Evolutionary conservation across 1,140 invertebrate species (phyloP).

Genomic region (Tribolium castaneum): DNA sequence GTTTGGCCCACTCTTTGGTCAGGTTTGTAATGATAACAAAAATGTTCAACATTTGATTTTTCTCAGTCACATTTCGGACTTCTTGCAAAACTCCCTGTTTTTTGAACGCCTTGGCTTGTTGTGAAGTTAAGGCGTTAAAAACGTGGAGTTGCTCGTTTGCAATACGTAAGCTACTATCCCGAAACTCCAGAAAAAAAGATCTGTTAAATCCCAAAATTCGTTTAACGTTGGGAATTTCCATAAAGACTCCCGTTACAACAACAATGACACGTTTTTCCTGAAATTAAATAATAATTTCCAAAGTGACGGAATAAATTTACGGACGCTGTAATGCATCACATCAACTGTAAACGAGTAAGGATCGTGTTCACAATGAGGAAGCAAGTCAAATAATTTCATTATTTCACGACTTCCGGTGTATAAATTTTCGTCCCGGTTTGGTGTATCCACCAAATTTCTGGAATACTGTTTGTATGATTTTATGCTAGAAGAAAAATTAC

Average conservation of each 20-base stretch:
- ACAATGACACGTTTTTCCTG: slow-evolving; percentile 76
- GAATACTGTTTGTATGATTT: slow-evolving; percentile 52
- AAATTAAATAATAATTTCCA: slow-evolving; percentile 44
- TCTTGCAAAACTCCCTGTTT: slow-evolving; percentile 23
- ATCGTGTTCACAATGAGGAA: slow-evolving; percentile 85
- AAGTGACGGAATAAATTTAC: slow-evolving; percentile 66
- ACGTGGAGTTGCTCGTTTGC: slow-evolving; percentile 86
- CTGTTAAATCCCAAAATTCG: slow-evolving; percentile 71
- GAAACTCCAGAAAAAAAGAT: slow-evolving; percentile 81
- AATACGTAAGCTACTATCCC: slow-evolving; percentile 76
- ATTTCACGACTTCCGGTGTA: slow-evolving; percentile 75
- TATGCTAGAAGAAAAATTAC: slow-evolving; percentile 49
- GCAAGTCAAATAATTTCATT: slow-evolving; percentile 76
- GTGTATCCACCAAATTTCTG: slow-evolving; percentile 56
- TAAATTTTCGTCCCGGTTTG: slow-evolving; percentile 53
- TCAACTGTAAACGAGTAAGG: slow-evolving; percentile 86
- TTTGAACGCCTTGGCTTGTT: slow-evolving; percentile 64
- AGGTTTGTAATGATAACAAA: slow-evolving; percentile 82
- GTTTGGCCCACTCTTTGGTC: slow-evolving; percentile 83
- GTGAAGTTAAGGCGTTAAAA: slow-evolving; percentile 75
- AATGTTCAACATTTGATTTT: slow-evolving; percentile 70
- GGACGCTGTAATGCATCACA: slow-evolving; percentile 71
- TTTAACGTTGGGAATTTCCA: slow-evolving; percentile 67
- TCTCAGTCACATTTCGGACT: slow-evolving; percentile 42
- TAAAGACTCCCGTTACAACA: slow-evolving; percentile 81